Conservation (phyloP, 2,113 vertebrate species). For the Cairina moschata region DNA sequence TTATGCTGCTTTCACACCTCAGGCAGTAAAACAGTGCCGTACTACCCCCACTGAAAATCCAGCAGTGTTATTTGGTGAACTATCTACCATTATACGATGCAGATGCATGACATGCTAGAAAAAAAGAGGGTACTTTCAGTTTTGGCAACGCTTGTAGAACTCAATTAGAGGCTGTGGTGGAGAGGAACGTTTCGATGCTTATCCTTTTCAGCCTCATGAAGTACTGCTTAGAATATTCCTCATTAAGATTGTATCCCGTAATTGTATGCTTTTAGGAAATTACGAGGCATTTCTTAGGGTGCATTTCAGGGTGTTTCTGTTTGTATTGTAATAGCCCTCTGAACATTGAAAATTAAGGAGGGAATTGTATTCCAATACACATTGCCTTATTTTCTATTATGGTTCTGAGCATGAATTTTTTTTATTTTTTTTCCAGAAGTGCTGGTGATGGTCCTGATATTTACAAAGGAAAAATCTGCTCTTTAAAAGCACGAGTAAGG, state of each 20-base stretch:
- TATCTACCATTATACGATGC: not conserved
- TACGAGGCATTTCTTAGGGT: not conserved
- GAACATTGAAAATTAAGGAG: not conserved
- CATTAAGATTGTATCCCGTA: not conserved
- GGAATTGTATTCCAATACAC: not conserved
- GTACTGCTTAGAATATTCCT: not conserved
- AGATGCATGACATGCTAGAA: not conserved
- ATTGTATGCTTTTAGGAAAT: not conserved
- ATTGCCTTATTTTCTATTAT: not conserved
- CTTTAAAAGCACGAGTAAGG: constrained; percentile 94
- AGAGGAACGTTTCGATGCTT: not conserved
- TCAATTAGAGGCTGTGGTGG: not conserved
- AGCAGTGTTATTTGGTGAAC: accelerated
- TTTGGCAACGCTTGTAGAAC: not conserved
- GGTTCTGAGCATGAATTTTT: not conserved
- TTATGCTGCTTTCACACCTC: not conserved
- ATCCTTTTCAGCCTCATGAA: not conserved
- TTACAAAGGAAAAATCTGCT: constrained; percentile 83
- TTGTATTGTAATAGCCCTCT: not conserved
- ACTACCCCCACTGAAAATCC: not conserved
- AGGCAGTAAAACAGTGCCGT: not conserved
- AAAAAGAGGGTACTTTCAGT: not conserved
- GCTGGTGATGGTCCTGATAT: constrained; percentile 70
- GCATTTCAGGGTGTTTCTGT: not conserved
- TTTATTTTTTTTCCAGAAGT: constrained; percentile 64